phyloP scores from a whole-genome alignment of 2,888 invertebrate genomes.

The Ennomos quercinarius region DNA sequence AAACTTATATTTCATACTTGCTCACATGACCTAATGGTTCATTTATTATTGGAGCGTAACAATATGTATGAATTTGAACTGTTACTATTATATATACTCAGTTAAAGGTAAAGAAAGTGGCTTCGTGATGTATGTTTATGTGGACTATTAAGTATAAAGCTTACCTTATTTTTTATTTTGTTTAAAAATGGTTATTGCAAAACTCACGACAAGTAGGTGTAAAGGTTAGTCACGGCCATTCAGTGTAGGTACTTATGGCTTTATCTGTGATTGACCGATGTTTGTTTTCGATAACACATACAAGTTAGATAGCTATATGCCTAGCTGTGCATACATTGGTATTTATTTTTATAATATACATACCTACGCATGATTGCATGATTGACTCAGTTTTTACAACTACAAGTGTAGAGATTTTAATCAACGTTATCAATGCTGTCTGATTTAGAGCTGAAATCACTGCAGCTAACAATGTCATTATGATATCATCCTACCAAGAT shows the following conservation, averaged over 20 bases:
- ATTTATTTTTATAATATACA: conserved; percentile 1
- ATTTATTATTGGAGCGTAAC: conserved; percentile 55
- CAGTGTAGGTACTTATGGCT: conserved; percentile 15
- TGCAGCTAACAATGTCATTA: not conserved
- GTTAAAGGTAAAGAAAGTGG: not conserved
- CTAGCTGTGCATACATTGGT: not conserved
- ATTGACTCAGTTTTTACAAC: not conserved
- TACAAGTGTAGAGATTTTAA: not conserved
- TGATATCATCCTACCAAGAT: not conserved
- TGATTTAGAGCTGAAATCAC: conserved; percentile 1
- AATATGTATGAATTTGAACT: conserved; percentile 31
- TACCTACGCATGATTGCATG: not conserved
- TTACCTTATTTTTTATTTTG: no score
- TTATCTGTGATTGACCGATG: conserved; percentile 36
- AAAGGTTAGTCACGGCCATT: conserved; percentile 31
- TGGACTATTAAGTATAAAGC: no score
- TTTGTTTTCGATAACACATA: conserved; percentile 38
- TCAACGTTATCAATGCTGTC: not conserved
- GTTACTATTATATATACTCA: conserved; percentile 6
- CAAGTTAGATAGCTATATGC: conserved; percentile 18
- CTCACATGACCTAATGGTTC: conserved; percentile 20
- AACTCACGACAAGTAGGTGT: no score
- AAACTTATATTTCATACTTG: conserved; percentile 13
- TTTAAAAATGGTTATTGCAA: no score
- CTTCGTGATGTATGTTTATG: not conserved